Evolutionary conservation across 1,140 invertebrate genomes (phyloP), one percentile per base, ranked within the genome.

Genomic region (Leptestheria dahalacensis): DNA sequence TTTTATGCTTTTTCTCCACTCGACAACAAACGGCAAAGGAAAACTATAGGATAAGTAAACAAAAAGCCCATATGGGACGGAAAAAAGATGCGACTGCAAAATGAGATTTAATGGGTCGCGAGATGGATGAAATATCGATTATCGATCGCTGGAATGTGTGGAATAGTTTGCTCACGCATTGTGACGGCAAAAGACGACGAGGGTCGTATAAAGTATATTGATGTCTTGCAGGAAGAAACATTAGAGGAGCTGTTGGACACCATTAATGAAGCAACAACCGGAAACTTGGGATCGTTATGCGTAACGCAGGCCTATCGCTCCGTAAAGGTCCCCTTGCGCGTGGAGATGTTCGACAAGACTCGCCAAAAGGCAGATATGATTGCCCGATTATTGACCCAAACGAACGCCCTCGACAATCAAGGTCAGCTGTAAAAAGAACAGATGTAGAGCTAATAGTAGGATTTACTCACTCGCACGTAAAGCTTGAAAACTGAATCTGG

Each of bases 291-390:
- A 3, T 75, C 79, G n/a, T 71, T 85, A 53, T 87, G 84, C 69
- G 79, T 84, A 59, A 81, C 78, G 6, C 78, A 80, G 66, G 74
- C 77, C 23, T 85, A 80, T 70, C 79, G 81, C 48, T 75, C 80
- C 4, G 72, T 86, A 41, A 75, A 77, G 33, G 78, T 82, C 50
- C 78, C 78, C 11, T 69, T 88, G 60, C 77, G 82, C 68, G 75
- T 82, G 1, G 68, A 75, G 12, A 72, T 79, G 21, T 86, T 82
- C 73, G 82, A 85, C 66, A 73, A 78, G 1, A 79, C 80, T 24
- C 74, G 82, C 56, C 82, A 85, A 64, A 82, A 85, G 64, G 79
- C 81, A 2, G 83, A 86, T 66, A 75, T 88, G 62, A 80, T 83
- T 1, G 82, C 84, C 20, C 78, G 77, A 59, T 74, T 86, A 63